A percentile compares a stretch with the other conserved stretches of the same genome.
These are phyloP conservation scores for Eilema depressum DNA, from an alignment of 2,888 invertebrate genomes.

Conservation along the genomic window DNA sequence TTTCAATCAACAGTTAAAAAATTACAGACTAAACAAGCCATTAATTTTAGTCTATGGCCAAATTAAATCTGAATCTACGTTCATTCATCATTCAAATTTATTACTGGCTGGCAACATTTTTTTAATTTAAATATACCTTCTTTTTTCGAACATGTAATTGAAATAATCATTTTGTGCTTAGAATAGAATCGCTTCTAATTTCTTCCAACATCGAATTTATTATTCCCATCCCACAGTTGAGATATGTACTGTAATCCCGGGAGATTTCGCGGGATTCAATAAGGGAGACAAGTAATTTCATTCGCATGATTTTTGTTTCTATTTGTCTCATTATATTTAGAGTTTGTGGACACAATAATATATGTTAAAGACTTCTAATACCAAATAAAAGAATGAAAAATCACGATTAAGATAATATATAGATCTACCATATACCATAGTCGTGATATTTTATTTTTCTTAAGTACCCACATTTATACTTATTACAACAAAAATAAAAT, in stretches of 20 bases:
- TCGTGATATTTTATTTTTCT: background rate
- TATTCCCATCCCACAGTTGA: conserved; percentile 32
- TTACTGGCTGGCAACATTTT: background rate
- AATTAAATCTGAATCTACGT: background rate
- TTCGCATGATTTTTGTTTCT: background rate
- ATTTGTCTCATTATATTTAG: background rate
- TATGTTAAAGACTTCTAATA: background rate
- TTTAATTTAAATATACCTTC: background rate
- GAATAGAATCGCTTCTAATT: background rate
- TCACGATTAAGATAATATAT: too few relatives aligned
- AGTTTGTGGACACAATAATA: background rate
- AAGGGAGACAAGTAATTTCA: conserved; percentile 48
- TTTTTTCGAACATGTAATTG: background rate
- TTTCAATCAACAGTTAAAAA: background rate
- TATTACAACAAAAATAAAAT: background rate
- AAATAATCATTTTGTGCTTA: background rate
- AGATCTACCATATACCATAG: background rate
- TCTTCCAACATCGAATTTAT: conserved; percentile 53
- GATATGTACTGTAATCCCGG: conserved; percentile 46
- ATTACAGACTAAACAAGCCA: background rate
- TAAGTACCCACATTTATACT: background rate
- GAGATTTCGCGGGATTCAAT: conserved; percentile 39
- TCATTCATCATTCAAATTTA: conserved; percentile 3
- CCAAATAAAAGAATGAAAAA: background rate
- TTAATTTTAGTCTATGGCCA: background rate